Percentiles rank a stretch among this genome's conserved stretches.
Evolutionary conservation across 1,140 invertebrate genomes (phyloP).

Genomic region (Drosophila murphyi): DNA sequence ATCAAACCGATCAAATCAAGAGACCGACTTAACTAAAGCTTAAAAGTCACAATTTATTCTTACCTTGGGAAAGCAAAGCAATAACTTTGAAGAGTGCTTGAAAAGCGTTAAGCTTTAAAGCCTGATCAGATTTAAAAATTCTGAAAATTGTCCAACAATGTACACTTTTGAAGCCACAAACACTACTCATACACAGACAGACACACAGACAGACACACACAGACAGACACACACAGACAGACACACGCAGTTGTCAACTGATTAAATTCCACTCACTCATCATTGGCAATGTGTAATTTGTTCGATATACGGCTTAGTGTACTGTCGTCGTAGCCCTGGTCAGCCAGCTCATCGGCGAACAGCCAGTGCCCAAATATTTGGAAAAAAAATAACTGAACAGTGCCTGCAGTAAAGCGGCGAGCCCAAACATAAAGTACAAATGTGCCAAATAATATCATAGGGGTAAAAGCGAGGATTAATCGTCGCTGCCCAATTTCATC

Average conservation of each 20-base stretch:
- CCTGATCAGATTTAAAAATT: too few relatives aligned
- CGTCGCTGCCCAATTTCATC: constrained; percentile 10
- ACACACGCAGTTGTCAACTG: background rate
- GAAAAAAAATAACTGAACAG: background rate
- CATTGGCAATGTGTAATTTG: background rate
- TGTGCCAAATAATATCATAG: constrained; percentile 72
- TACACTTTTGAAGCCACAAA: too few relatives aligned
- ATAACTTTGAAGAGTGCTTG: too few relatives aligned
- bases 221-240: background rate
- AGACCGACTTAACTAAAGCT: too few relatives aligned
- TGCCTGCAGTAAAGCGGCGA: constrained; percentile 7
- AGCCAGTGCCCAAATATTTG: constrained; percentile 4
- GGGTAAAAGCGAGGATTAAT: constrained; percentile 7
- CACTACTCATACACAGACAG: too few relatives aligned
- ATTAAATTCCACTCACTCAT: background rate
- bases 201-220: too few relatives aligned
- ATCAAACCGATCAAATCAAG: too few relatives aligned
- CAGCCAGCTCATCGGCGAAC: background rate
- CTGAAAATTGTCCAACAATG: too few relatives aligned
- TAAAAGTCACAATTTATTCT: too few relatives aligned
- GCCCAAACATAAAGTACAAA: constrained; percentile 63
- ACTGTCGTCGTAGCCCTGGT: constrained; percentile 12
- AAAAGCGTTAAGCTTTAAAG: too few relatives aligned
- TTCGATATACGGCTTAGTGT: background rate
- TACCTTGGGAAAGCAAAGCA: too few relatives aligned